Conservation (phyloP, 2,797 vertebrate species). For the Coracias cyanogaster region DNA sequence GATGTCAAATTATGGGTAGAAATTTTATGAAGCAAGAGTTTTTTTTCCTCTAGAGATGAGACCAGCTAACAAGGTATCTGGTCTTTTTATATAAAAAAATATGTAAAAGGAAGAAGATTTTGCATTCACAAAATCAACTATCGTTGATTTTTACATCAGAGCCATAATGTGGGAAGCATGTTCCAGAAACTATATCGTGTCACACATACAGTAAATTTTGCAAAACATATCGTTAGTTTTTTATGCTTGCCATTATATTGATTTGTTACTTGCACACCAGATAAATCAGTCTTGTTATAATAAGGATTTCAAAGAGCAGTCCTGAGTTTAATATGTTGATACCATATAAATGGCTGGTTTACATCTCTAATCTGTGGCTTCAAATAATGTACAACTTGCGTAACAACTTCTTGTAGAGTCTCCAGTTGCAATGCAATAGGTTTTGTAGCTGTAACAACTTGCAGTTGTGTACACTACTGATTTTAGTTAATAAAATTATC, state of each 20-base stretch:
- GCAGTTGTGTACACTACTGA: conserved; percentile 38
- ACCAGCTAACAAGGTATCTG: background rate
- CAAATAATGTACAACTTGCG: background rate
- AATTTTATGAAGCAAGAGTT: background rate
- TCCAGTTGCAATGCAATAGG: conserved; percentile 26
- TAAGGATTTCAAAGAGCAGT: background rate
- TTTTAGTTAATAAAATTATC: conserved; percentile 73
- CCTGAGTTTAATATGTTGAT: conserved; percentile 42
- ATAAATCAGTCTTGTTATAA: conserved; percentile 26
- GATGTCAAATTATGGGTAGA: background rate
- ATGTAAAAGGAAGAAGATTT: background rate
- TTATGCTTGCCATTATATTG: conserved; percentile 29
- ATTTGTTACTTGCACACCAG: background rate
- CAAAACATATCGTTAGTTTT: background rate
- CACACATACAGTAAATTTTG: background rate
- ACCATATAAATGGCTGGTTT: conserved; percentile 30
- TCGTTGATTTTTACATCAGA: background rate
- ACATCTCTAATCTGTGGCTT: conserved; percentile 30
- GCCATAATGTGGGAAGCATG: background rate
- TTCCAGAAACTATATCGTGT: background rate
- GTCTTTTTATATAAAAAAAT: background rate
- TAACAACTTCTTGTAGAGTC: background rate
- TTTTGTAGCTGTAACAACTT: conserved; percentile 57
- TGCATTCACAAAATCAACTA: background rate
- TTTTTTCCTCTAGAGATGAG: background rate